These are phyloP conservation scores for Grammomys surdaster DNA, from an alignment of 2,113 vertebrate species.

Conservation along the genomic window DNA sequence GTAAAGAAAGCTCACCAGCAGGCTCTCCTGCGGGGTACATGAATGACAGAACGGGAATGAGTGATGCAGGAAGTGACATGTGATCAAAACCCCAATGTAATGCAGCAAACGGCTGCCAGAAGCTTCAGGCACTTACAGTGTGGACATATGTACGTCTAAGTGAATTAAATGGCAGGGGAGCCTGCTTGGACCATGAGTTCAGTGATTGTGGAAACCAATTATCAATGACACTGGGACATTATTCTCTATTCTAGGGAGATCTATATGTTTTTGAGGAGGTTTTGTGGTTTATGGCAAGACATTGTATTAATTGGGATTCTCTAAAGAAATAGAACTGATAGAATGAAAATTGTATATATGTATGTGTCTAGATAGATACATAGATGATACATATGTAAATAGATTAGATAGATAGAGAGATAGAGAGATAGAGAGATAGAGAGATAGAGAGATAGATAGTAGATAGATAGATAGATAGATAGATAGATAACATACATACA, in stretches of 20 bases:
- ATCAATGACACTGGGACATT: neutral
- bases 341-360: neutral
- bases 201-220: neutral
- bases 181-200: neutral
- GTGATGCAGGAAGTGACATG: neutral
- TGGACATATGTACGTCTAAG: neutral
- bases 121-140: neutral
- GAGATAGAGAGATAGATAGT: neutral
- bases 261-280: neutral
- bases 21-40: neutral
- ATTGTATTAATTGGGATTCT: neutral
- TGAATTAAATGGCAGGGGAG: neutral
- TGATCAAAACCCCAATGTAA: neutral
- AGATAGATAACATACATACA: too few relatives aligned
- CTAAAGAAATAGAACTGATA: neutral
- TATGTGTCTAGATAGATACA: neutral
- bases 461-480: neutral
- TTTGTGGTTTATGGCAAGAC: neutral
- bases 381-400: neutral
- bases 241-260: neutral
- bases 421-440: neutral
- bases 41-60: neutral
- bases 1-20: conserved; percentile 22
- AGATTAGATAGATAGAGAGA: neutral
- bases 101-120: neutral